A percentile compares a stretch with the other conserved stretches of the same genome.
Conservation (phyloP, 2,888 invertebrate genomes). For the Tenthredo scrophulariae region DNA sequence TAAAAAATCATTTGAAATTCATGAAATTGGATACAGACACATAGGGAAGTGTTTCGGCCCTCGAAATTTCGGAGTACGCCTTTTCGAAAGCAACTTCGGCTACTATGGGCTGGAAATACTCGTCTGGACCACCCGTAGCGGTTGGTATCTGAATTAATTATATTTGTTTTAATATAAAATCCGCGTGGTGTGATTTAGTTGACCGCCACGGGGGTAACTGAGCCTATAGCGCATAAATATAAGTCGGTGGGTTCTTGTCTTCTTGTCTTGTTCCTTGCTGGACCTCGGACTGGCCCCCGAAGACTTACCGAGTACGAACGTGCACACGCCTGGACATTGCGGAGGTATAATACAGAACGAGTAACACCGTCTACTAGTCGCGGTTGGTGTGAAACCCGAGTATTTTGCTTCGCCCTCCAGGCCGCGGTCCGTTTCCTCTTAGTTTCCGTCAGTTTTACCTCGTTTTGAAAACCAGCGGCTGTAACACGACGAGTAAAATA, state of each 20-base stretch:
- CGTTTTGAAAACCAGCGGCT: neutral
- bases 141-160: conserved; percentile 76
- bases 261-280: conserved; percentile 43
- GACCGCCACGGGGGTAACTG: conserved; percentile 72
- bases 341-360: conserved; percentile 18
- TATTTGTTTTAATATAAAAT: conserved; percentile 78
- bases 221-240: conserved; percentile 73
- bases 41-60: neutral
- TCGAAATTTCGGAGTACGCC: neutral
- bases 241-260: conserved; percentile 65
- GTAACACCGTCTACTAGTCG: conserved; percentile 32
- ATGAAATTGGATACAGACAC: neutral
- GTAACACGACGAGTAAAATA: neutral
- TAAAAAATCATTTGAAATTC: neutral
- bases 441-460: neutral
- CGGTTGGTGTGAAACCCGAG: conserved; percentile 31
- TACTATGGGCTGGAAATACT: neutral
- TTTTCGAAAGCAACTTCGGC: neutral
- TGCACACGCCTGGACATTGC: conserved; percentile 6
- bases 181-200: conserved; percentile 77
- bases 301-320: conserved; percentile 11
- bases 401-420: neutral
- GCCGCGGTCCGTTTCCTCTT: neutral
- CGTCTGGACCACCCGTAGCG: conserved; percentile 74
- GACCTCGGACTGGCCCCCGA: conserved; percentile 18